These are phyloP conservation scores for Parotocinclus haroldoi DNA, from an alignment of 2,797 vertebrate genomes.

Conservation along the genomic window DNA sequence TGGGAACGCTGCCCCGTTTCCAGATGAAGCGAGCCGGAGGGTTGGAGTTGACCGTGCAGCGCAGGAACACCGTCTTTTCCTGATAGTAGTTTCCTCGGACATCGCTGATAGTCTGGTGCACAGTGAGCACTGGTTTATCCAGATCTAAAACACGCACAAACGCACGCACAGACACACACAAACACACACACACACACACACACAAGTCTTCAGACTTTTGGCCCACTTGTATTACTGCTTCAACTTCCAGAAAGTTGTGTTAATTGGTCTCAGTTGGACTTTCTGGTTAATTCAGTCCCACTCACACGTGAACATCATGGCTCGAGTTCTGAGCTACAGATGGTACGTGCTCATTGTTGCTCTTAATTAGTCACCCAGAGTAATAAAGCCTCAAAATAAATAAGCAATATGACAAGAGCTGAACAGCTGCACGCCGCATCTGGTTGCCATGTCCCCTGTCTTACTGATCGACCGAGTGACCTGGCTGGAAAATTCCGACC, in stretches of 20 bases:
- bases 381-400: slow-evolving; percentile 30
- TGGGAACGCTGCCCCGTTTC: slow-evolving; percentile 81
- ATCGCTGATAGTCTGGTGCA: slow-evolving; percentile 96
- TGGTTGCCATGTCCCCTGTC: slow-evolving; percentile 39
- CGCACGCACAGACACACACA: neutral
- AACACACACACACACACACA: slow-evolving; percentile 8
- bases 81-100: slow-evolving; percentile 96
- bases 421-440: slow-evolving; percentile 24
- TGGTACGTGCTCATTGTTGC: slow-evolving; percentile 38
- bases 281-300: neutral
- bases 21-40: slow-evolving; percentile 96
- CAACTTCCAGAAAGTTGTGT: slow-evolving; percentile 34
- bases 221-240: slow-evolving; percentile 33
- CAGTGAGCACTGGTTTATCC: slow-evolving; percentile 87
- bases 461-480: slow-evolving; percentile 35
- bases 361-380: slow-evolving; percentile 53
- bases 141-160: slow-evolving; percentile 73
- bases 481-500: slow-evolving; percentile 30
- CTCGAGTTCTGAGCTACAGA: slow-evolving; percentile 45
- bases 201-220: no score
- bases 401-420: neutral
- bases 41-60: slow-evolving; percentile 97
- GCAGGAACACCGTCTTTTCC: slow-evolving; percentile 96
- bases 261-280: slow-evolving; percentile 44
- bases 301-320: slow-evolving; percentile 6